phyloP scores from a whole-genome alignment of 2,888 invertebrate species.

The Laothoe populi region DNA sequence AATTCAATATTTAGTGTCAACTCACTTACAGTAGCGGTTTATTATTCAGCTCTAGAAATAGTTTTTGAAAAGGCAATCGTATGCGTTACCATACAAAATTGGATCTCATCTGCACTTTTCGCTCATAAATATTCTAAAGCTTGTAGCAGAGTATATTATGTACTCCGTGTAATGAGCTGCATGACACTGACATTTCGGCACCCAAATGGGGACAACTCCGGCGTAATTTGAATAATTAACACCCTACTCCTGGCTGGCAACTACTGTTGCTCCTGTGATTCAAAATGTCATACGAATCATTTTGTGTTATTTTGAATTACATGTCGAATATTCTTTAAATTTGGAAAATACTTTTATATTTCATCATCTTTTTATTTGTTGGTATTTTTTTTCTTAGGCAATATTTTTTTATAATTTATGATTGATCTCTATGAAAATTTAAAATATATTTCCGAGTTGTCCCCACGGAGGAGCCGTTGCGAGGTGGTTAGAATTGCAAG shows the following conservation, averaged over 20 bases:
- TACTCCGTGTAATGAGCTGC: slow-evolving; percentile 25
- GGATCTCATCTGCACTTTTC: background rate
- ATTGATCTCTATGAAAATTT: too few relatives aligned
- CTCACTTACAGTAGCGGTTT: too few relatives aligned
- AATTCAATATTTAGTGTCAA: too few relatives aligned
- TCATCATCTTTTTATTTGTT: background rate
- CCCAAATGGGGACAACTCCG: slow-evolving; percentile 42
- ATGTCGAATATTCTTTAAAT: too few relatives aligned
- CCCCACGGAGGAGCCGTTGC: slow-evolving; percentile 8
- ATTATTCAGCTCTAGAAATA: background rate
- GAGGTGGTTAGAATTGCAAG: background rate
- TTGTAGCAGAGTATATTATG: slow-evolving; percentile 25
- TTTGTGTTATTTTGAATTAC: background rate
- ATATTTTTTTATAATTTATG: too few relatives aligned
- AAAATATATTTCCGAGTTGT: background rate
- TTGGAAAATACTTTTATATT: background rate
- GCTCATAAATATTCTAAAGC: slow-evolving; percentile 1
- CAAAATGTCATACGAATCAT: background rate
- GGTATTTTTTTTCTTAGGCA: background rate
- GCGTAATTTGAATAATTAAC: slow-evolving; percentile 17
- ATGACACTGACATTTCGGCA: slow-evolving; percentile 32
- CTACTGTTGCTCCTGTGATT: slow-evolving; percentile 8
- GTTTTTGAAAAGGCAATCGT: background rate
- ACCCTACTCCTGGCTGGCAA: background rate
- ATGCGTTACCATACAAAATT: background rate